These are phyloP conservation scores for Saguinus midas DNA, from an alignment of 2,113 vertebrate species.

Conservation along the genomic window DNA sequence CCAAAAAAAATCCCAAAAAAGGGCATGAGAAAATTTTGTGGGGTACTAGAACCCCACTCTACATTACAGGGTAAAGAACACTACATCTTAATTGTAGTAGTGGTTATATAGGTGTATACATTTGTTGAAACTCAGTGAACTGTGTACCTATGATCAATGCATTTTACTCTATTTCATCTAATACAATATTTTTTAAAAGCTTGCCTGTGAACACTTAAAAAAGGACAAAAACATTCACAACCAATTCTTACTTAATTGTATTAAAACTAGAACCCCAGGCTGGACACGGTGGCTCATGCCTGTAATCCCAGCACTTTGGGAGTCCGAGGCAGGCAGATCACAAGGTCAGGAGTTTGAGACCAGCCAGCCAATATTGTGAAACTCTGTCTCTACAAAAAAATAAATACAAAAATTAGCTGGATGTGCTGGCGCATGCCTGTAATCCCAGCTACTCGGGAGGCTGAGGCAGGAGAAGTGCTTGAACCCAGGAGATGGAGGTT, in stretches of 20 bases:
- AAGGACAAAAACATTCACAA: not conserved
- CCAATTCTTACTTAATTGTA: conserved; percentile 17
- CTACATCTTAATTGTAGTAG: not conserved
- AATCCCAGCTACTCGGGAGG: no score
- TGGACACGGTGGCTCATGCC: no score
- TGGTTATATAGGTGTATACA: not conserved
- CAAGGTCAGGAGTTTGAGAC: no score
- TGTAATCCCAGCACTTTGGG: no score
- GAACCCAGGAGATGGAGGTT: no score
- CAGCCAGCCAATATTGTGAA: no score
- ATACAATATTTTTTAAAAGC: not conserved
- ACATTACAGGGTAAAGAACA: not conserved
- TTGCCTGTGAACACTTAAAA: not conserved
- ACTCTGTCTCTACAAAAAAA: no score
- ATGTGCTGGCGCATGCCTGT: no score
- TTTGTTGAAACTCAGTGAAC: conserved; percentile 1
- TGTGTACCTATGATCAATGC: not conserved
- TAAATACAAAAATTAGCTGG: no score
- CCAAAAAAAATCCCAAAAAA: no score
- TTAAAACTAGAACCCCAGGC: conserved; percentile 10
- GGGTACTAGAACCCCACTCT: not conserved
- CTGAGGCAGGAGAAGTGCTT: no score
- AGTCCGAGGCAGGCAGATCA: no score
- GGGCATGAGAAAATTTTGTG: not conserved
- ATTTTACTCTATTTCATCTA: conserved; percentile 26